Base-by-base conservation (phyloP, 2,888 invertebrate species). In the Leistus spinibarbis region DNA sequence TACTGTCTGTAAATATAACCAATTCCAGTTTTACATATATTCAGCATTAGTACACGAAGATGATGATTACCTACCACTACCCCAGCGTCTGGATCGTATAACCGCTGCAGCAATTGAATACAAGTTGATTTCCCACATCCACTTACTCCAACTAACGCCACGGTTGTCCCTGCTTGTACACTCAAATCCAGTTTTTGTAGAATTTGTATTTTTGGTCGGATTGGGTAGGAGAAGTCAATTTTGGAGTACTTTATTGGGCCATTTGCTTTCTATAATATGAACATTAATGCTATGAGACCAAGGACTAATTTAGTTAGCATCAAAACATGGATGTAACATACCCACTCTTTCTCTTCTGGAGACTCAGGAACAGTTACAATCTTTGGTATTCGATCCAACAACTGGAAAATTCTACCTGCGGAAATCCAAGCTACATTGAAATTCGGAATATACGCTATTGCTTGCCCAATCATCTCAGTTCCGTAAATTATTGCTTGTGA, bases 91-190 rank as follows among this genome's bases (percentile, higher is more conserved):
- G 95, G 92, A 83, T 95, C 95, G 81, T 96, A 96, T 69, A 94
- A 89, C 67, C 95, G 86, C 82, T 95, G 91, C 78, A 96, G 85
- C 40, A 96, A 85, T 80, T 95, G 94, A 76, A 95, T 90, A 70
- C 93, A 91, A 0, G 95, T 95, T 1, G 94, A 94, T 84, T 95
- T 95, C 22, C 95, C 95, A 79, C 94, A 94, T 9, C 95, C 95
- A 77, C 91, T 91, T n/a, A 91, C 91, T 0, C 91, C 92, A 2
- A 93, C 93, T n/a, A 93, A 84, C 0, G 93, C 93, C 1, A 93
- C 88, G n/a, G 91, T 91, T 79, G 89, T 88, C 2, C 92, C 92
- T 40, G 87, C 85, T 60, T 89, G 88, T 3, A 93, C 89, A 19
- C 86, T 83, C 22, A 93, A 85, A 76, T 90, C 88, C 22, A 94